phyloP scores from a whole-genome alignment of 2,113 vertebrate species.

The Lanius collurio region DNA sequence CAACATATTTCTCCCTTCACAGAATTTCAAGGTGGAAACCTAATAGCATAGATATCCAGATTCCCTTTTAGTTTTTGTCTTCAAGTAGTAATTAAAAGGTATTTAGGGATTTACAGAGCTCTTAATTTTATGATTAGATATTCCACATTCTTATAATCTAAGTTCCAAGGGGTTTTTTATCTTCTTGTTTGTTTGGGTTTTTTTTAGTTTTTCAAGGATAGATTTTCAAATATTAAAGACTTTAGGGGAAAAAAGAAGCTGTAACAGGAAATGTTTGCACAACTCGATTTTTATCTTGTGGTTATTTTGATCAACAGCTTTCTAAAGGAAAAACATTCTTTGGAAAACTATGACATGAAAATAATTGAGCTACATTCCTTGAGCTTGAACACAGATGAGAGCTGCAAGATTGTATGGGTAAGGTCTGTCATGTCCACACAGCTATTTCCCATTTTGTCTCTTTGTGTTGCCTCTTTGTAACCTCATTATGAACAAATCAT shows the following conservation, averaged over 20 bases:
- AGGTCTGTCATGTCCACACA: not conserved
- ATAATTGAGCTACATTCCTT: not conserved
- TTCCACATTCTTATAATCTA: not conserved
- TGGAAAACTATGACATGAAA: not conserved
- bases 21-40: not conserved
- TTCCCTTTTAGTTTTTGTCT: not conserved
- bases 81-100: not conserved
- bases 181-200: not conserved
- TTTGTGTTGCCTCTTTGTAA: not conserved
- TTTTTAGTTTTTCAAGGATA: not conserved
- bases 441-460: not conserved
- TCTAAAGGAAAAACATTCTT: not conserved
- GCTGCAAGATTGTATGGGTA: not conserved
- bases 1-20: not conserved
- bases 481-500: not conserved
- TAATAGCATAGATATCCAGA: not conserved
- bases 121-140: not conserved
- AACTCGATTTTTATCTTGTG: constrained; percentile 2
- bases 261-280: not conserved
- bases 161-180: not conserved
- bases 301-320: not conserved
- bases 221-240: not conserved
- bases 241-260: not conserved
- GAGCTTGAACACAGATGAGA: not conserved
- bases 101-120: not conserved